phyloP scores from a whole-genome alignment of 2,797 vertebrate species.

The Sebastes wilsoni region DNA sequence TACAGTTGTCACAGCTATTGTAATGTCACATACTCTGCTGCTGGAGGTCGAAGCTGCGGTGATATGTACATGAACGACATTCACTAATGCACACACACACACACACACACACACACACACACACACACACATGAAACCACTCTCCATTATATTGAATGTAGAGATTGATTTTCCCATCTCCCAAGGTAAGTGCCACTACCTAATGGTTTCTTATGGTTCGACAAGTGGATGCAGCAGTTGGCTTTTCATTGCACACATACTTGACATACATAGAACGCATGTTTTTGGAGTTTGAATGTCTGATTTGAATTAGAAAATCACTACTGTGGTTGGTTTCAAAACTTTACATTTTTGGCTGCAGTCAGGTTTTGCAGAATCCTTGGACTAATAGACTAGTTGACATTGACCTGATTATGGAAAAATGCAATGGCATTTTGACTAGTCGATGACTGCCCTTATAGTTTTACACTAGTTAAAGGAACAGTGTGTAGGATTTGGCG shows the following conservation, averaged over 20 bases:
- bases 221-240: constrained; percentile 18
- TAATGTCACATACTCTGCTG: background rate
- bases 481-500: too few species aligned
- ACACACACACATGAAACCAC: constrained; percentile 6
- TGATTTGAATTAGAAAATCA: background rate
- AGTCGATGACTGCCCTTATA: background rate
- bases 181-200: constrained; percentile 76
- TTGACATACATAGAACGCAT: background rate
- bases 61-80: background rate
- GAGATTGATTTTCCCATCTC: constrained; percentile 34
- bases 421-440: background rate
- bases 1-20: background rate
- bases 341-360: too few species aligned
- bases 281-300: background rate
- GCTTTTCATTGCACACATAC: constrained; percentile 9
- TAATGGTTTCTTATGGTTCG: constrained; percentile 4
- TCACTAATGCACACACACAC: background rate
- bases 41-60: background rate
- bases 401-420: background rate
- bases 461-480: background rate
- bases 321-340: too few species aligned
- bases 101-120: constrained; percentile 1
- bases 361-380: background rate
- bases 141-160: background rate
- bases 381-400: background rate